Base-by-base conservation (phyloP, 1,140 invertebrate species). In the Drosophila funebris region DNA sequence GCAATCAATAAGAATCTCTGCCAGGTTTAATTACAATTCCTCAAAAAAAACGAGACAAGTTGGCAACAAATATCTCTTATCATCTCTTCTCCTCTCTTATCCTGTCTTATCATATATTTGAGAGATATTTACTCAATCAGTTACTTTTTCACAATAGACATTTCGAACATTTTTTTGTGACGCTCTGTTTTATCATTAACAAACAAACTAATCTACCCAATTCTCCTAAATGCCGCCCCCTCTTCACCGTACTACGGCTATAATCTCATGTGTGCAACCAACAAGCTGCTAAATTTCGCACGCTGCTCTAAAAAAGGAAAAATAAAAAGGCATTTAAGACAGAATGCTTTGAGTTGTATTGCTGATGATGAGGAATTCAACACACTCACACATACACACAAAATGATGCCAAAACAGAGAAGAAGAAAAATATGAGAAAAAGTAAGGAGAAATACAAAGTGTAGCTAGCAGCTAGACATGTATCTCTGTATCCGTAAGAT, bases 271-370 rank as follows among this genome's bases (percentile, higher is more conserved):
- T 66, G 53, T 46, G 54, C 31, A 50, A 50, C 16, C 16, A 85
- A 87, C 82, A 87, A 87, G 82, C 82, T 87, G 82, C 83, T 78
- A 82, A 82, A 88, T 82, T 87, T 88, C 82, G 82, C 82, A 87
- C 82, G 82, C 78, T 82, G 63, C 72, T 80, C 78, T 43, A 29
- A 33, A 58, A 68, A 87, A n/a, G n/a, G n/a, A n/a, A n/a, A n/a
- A n/a, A n/a, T n/a, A n/a, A 77, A 79, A 50, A 36, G 64, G 66
- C 83, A 81, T 81, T 81, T 77, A 74, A 79, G 75, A 53, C 75
- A 52, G 54, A 52, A 41, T 37, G 36, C 60, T 37, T 57, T 33
- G 16, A 57, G 60, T 46, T 61, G 44, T 52, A 16, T 60, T 60
- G 9, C 36, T 56, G 61, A 74, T 60, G 63, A 72, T 63, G 77